Base-by-base conservation (phyloP, 2,113 vertebrate species). In the Pygoscelis adeliae region DNA sequence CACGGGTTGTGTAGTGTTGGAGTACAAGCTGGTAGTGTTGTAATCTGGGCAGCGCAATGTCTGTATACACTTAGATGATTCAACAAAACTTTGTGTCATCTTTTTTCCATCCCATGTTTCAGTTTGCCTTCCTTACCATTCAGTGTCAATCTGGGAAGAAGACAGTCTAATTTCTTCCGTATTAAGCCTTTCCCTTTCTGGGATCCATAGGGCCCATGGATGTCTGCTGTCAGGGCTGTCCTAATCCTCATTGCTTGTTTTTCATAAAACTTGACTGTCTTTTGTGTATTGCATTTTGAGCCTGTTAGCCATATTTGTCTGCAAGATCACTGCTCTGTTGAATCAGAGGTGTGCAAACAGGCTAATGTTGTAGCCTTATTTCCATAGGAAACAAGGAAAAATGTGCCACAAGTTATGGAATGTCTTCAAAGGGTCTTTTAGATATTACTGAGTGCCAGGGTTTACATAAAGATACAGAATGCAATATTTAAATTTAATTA, bases 191-290 rank as follows among this genome's bases (percentile, higher is more conserved):
- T 66, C 4, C 13, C 7, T 67, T 78, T 26, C 20, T 72, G 12
- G 9, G 4, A 25, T 89, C 69, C 0, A 0, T 21, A 46, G 13
- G 3, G 8, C 52, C 62, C 11, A 3, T 58, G 63, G 18, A 36
- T 30, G 4, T 65, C 63, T 81, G 15, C 4, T 84, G 4, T 27
- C 69, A 65, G 12, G 15, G 7, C n/a, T 69, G 9, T 72, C 7
- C 10, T 77, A 82, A 18, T 52, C 15, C 15, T 23, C 15, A 58
- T 29, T 36, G 21, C 22, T 67, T 59, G 18, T 32, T 87, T 91
- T 83, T 77, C 0, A 0, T 30, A 44, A 58, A 32, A 23, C 29
- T 80, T 59, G 13, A 30, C 7, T 83, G 15, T 46, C 15, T 66
- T 74, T 70, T 62, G 15, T 32, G 1, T 44, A 4, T 14, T 74